These are phyloP conservation scores for Tetraneura akinire DNA, from an alignment of 1,140 invertebrate species.

Conservation along the genomic window DNA sequence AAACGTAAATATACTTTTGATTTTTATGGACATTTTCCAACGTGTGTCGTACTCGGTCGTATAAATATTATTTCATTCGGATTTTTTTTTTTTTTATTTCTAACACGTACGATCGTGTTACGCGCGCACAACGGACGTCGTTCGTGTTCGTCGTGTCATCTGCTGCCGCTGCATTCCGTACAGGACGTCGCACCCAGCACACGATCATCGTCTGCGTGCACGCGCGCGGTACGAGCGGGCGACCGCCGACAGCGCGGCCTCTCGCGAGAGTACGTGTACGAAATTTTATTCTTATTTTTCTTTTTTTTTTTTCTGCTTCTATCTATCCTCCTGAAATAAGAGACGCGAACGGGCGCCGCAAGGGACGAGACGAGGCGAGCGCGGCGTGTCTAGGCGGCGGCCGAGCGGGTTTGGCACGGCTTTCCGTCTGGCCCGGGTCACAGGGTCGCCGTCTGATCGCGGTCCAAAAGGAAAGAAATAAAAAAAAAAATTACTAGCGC, in stretches of 20 bases:
- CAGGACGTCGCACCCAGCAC: conserved; percentile 6
- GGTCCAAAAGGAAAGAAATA: conserved; percentile 2
- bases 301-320: no score
- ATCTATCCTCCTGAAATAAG: conserved; percentile 27
- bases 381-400: neutral
- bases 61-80: neutral
- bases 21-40: no score
- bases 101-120: no score
- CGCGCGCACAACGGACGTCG: no score
- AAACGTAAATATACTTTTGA: no score
- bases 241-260: neutral
- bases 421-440: conserved; percentile 30
- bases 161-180: conserved; percentile 12
- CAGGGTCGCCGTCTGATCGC: conserved; percentile 16
- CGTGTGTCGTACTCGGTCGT: no score
- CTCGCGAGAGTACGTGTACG: neutral
- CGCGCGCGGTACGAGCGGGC: neutral
- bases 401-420: conserved; percentile 39
- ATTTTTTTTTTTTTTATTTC: neutral
- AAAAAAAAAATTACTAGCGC: conserved; percentile 10
- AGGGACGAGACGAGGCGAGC: neutral
- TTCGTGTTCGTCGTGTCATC: neutral
- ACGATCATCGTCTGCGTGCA: neutral
- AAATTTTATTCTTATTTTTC: no score
- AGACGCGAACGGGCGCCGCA: neutral